phyloP scores from a whole-genome alignment of 2,113 vertebrate genomes.

The Eulemur rufifrons region DNA sequence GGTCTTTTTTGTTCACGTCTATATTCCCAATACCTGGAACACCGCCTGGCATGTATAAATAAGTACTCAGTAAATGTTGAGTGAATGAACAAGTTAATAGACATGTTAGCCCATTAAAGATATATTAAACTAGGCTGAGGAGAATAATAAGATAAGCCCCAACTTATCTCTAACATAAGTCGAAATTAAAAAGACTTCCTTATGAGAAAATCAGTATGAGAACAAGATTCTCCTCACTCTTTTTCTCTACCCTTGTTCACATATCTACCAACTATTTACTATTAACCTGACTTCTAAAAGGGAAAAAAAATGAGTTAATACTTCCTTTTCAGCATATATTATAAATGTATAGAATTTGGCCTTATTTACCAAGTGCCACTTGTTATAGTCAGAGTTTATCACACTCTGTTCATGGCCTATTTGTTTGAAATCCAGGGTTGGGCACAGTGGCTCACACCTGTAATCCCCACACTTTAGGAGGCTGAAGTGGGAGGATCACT shows the following conservation, averaged over 20 bases:
- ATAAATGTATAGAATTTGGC: neutral
- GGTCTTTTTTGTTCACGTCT: neutral
- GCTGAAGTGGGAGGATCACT: no score
- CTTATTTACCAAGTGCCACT: neutral
- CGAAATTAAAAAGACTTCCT: neutral
- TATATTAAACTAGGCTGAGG: neutral
- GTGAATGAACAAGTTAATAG: neutral
- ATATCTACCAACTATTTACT: neutral
- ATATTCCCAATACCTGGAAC: neutral
- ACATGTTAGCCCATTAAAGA: neutral
- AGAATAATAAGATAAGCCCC: neutral
- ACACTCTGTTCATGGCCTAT: neutral
- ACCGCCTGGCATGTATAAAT: neutral
- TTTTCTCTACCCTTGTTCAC: neutral
- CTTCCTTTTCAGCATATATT: neutral
- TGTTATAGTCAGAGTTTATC: neutral
- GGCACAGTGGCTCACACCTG: no score
- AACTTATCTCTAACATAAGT: neutral
- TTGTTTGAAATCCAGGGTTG: neutral
- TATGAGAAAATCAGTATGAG: no score
- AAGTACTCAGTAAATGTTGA: neutral
- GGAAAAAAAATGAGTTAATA: neutral
- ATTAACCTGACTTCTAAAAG: neutral
- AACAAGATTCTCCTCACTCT: neutral
- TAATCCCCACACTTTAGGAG: no score